Base-by-base conservation (phyloP, 2,797 vertebrate species). In the Pogonophryne albipinna region DNA sequence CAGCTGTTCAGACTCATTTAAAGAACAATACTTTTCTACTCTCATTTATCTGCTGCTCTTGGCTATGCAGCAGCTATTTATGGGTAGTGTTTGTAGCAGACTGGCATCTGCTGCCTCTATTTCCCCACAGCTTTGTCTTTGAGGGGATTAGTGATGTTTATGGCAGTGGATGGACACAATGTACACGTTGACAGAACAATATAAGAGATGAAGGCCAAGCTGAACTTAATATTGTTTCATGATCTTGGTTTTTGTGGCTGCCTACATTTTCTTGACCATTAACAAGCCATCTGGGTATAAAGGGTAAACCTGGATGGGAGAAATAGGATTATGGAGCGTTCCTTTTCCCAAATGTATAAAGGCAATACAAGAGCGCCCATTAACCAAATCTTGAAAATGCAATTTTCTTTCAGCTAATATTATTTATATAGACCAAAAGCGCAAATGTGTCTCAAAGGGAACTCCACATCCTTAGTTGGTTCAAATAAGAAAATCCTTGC, bases 1-100 rank as follows among this genome's bases (percentile, higher is more conserved):
- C 93, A 95, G 92, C 93, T 94, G 91, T 91, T 91, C 83, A 66
- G 75, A 83, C 76, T 87, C 83, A 93, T 93, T 94, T 90, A 86
- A 86, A 92, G 90, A 94, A 94, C 92, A 93, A 91, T 92, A 86
- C 84, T 87, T 91, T 94, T 93, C 84, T 86, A 14, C 90, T 64
- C 78, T 79, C 79, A 83, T 92, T 90, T 89, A 90, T 92, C 71
- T 89, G 78, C 74, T 79, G 81, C 91, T 89, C 77, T 66, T 27
- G 73, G 66, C 75, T 61, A 34, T 45, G 49, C 65, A 49, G 85
- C 80, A 49, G 85, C 80, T 94, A 94, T 94, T 93, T 94, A 66
- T 82, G 86, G 87, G 70, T 20, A 16, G 83, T 71, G 82, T 73
- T 84, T 82, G 84, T 63, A 74, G 47, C 74, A 68, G 86, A 59